Conservation (phyloP, 2,797 vertebrate genomes). For the Muscicapa striata region DNA sequence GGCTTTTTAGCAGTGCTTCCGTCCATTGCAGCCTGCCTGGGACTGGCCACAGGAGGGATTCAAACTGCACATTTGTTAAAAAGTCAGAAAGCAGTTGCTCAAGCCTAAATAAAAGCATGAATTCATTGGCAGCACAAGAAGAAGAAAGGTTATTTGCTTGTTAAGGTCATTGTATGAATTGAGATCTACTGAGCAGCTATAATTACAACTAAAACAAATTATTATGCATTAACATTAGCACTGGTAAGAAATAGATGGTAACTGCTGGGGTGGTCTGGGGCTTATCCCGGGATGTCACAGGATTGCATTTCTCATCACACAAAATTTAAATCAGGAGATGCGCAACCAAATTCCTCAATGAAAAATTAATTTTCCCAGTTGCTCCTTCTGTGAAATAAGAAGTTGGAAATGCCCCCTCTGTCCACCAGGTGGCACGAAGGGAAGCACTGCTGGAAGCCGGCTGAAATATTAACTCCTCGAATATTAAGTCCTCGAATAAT, state of each 20-base stretch:
- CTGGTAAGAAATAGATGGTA: not conserved
- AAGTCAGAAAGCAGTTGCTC: not conserved
- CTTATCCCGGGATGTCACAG: accelerated
- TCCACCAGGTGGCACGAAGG: conserved; percentile 67
- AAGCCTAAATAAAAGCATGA: not conserved
- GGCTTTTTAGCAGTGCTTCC: not conserved
- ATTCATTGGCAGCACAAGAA: not conserved
- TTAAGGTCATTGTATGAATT: not conserved
- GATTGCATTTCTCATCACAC: accelerated
- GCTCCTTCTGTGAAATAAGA: not conserved
- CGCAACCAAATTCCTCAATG: not conserved
- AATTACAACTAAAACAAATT: not conserved
- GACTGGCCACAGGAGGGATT: conserved; percentile 64
- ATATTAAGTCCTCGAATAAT: not conserved
- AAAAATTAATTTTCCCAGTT: not conserved
- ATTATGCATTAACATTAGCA: not conserved
- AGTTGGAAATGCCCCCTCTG: not conserved
- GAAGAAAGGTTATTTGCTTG: not conserved
- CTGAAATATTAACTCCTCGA: not conserved
- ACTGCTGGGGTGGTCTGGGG: not conserved
- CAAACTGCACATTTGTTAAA: conserved; percentile 21
- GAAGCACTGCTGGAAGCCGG: not conserved
- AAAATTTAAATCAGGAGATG: not conserved
- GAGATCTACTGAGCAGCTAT: not conserved
- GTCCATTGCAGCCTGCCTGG: not conserved